Evolutionary conservation across 2,113 vertebrate species (phyloP), one percentile per base, ranked within the genome.

Genomic region (human (Homo sapiens)): DNA sequence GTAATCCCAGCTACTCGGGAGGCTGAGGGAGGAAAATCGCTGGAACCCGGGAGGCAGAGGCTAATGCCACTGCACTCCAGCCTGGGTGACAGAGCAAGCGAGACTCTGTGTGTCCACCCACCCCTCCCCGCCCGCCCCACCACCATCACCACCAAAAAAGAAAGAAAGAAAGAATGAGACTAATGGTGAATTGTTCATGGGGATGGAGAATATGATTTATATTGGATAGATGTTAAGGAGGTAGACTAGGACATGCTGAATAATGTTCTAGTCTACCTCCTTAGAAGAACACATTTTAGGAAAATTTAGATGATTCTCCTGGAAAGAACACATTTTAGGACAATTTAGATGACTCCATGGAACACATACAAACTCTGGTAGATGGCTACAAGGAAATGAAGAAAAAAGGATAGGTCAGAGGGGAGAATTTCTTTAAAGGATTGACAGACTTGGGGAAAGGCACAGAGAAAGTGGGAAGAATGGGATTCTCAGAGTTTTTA

Each of bases 401-500:
- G 30, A 66, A 81, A 78, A 81, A 78, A 23, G 32, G 35, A 38
- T 93, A 22, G 27, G 50, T 64, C 35, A n/a, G 32, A 79, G 23
- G 40, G 43, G 10, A 85, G 16, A 17, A 25, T 64, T 64, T 64
- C 88, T 73, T 93, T 96, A 80, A 79, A 90, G 76, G 75, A 84
- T 18, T 96, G 48, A 91, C 5, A 84, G 13, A 55, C 30, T 75
- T 91, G 35, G 20, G 43, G 66, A 94, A 86, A 87, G 45, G 40
- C 9, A 70, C 61, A 87, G 45, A 93, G 40, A 84, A 96, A 83
- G 35, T n/a, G 13, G 50, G 8, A 80, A 55, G 38, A 81, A 84
- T 40, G 30, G 13, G 88, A 81, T 81, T 91, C 30, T 66, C 45
- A 82, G 72, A 68, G 25, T 92, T 88, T 94, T 90, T 83, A 89